phyloP scores from a whole-genome alignment of 2,888 invertebrate genomes.

The Heteropelma amictum region DNA sequence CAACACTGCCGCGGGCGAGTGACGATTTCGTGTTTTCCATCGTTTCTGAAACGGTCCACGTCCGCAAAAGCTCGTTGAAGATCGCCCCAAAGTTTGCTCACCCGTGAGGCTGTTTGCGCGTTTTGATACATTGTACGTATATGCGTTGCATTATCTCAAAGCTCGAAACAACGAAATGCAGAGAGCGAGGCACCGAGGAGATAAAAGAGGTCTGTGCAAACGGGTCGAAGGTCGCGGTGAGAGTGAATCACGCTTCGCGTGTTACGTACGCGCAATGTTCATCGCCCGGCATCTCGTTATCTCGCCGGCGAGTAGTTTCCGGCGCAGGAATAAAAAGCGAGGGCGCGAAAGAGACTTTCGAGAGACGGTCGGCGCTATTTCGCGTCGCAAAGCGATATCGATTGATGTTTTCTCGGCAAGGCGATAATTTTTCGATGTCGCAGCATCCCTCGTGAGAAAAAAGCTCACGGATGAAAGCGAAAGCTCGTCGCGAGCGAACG shows the following conservation, averaged over 20 bases:
- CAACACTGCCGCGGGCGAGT: too few species aligned
- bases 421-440: too few species aligned
- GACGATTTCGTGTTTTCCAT: too few species aligned
- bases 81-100: not conserved
- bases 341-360: too few species aligned
- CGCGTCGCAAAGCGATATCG: too few species aligned
- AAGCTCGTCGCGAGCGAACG: not conserved
- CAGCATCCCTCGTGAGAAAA: too few species aligned
- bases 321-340: not conserved
- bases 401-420: too few species aligned
- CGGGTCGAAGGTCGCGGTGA: conserved; percentile 42
- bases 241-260: conserved; percentile 32
- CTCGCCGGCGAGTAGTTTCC: conserved; percentile 26
- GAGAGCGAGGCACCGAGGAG: conserved; percentile 7
- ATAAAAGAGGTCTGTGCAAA: conserved; percentile 23
- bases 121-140: not conserved
- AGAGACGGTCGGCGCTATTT: too few species aligned
- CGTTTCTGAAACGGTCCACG: too few species aligned
- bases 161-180: conserved; percentile 12
- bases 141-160: not conserved
- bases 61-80: too few species aligned
- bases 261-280: conserved; percentile 1
- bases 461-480: too few species aligned
- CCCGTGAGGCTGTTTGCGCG: too few species aligned
- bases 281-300: conserved; percentile 41